Conservation (phyloP, 2,888 invertebrate genomes). For the Heterodera filipjevi region DNA sequence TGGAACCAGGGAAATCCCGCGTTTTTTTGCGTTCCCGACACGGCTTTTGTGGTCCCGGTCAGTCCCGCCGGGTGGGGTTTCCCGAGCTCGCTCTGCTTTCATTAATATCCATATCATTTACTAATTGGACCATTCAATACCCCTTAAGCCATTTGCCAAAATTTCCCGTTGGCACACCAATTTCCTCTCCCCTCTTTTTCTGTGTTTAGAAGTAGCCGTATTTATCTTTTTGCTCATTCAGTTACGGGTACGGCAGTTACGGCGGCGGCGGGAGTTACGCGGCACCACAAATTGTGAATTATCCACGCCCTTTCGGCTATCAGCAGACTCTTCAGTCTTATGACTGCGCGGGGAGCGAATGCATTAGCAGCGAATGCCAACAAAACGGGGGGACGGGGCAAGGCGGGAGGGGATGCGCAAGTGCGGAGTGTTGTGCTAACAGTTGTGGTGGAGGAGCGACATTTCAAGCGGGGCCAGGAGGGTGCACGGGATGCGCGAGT, state of each 20-base stretch:
- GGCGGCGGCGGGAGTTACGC: constrained; percentile 28
- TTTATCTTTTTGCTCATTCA: not conserved
- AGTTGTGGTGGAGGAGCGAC: not conserved
- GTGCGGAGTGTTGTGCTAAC: not conserved
- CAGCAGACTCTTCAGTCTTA: constrained; percentile 18
- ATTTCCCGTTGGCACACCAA: no score
- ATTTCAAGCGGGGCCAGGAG: not conserved
- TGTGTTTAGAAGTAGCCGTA: no score
- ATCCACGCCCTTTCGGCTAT: constrained; percentile 44
- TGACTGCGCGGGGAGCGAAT: not conserved
- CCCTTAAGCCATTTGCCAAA: no score
- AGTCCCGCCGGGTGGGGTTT: no score
- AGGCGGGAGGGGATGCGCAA: not conserved
- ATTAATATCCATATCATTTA: no score
- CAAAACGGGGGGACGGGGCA: not conserved
- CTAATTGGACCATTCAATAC: no score
- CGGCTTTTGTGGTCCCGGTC: no score
- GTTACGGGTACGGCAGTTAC: constrained; percentile 19
- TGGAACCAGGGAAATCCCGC: no score
- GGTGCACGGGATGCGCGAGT: not conserved
- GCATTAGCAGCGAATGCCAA: constrained; percentile 3
- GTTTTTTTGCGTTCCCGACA: no score
- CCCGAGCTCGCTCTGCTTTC: no score
- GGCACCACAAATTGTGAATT: constrained; percentile 26
- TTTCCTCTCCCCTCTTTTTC: no score